These are phyloP conservation scores for Ailurus styani DNA, from an alignment of 2,113 vertebrate species.

Conservation along the genomic window DNA sequence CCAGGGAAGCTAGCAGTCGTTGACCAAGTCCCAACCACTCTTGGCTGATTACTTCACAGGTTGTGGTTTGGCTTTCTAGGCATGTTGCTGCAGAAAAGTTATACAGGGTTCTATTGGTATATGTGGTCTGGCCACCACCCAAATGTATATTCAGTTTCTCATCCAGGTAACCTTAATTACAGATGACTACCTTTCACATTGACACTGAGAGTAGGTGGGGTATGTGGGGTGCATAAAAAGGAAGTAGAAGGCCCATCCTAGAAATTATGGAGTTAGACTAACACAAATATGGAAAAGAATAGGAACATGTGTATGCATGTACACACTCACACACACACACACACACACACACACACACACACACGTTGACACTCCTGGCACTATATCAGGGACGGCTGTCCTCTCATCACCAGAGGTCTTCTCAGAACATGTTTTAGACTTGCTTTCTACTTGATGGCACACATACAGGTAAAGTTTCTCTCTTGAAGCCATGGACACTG, in stretches of 20 bases:
- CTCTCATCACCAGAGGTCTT: background rate
- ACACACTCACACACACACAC: background rate
- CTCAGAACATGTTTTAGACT: background rate
- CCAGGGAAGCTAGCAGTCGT: background rate
- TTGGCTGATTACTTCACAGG: background rate
- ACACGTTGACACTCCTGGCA: too few species aligned
- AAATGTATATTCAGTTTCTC: background rate
- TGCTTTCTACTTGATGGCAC: background rate
- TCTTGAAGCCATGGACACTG: background rate
- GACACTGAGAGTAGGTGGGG: background rate
- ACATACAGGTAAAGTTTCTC: too few species aligned
- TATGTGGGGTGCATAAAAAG: background rate
- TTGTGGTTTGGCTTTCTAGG: background rate
- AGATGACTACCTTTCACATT: background rate
- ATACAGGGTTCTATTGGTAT: background rate
- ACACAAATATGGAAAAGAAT: background rate
- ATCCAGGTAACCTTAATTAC: background rate
- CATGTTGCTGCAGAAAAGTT: too few species aligned
- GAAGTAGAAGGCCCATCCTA: background rate
- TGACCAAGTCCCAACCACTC: background rate
- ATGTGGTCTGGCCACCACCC: background rate
- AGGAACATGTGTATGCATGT: accelerated
- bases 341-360: accelerated
- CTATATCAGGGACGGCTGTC: background rate
- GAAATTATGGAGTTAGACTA: background rate